Conservation (phyloP, 2,888 invertebrate species). For the Tetanocera ferruginea region DNA sequence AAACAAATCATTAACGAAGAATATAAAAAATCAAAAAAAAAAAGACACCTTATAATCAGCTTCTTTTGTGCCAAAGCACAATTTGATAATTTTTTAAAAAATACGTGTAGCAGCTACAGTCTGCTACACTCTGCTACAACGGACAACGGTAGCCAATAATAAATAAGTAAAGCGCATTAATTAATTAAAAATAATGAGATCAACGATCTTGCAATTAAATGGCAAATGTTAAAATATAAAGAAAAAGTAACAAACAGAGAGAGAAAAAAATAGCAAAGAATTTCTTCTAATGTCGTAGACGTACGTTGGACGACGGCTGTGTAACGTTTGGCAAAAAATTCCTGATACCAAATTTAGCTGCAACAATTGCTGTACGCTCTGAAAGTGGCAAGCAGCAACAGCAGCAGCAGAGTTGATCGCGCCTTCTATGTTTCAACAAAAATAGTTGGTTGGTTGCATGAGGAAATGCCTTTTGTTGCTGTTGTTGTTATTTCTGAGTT, state of each 20-base stretch:
- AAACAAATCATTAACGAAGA: no score
- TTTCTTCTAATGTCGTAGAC: slow-evolving; percentile 1
- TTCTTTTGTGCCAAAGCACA: neutral
- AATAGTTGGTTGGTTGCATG: slow-evolving; percentile 20
- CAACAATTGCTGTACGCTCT: slow-evolving; percentile 13
- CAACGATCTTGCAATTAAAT: slow-evolving; percentile 30
- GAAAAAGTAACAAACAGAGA: neutral
- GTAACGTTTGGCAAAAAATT: slow-evolving; percentile 17
- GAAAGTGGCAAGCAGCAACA: slow-evolving; percentile 18
- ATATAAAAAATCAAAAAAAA: no score
- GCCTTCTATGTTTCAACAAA: slow-evolving; percentile 32
- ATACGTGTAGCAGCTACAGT: neutral
- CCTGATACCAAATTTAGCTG: slow-evolving; percentile 42
- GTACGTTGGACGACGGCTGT: neutral
- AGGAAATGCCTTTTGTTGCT: slow-evolving; percentile 30
- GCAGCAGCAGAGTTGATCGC: slow-evolving; percentile 27
- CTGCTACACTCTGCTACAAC: no score
- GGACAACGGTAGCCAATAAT: neutral
- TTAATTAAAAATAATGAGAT: slow-evolving; percentile 36
- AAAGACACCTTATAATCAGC: no score
- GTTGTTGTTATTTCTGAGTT: slow-evolving; percentile 15
- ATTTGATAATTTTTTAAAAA: neutral
- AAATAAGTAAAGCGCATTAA: neutral
- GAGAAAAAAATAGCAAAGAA: neutral
- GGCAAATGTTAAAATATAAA: slow-evolving; percentile 3